Evolutionary conservation across 2,797 vertebrate species (phyloP), one percentile per base, ranked within the genome.

Genomic region (Crenichthys baileyi): DNA sequence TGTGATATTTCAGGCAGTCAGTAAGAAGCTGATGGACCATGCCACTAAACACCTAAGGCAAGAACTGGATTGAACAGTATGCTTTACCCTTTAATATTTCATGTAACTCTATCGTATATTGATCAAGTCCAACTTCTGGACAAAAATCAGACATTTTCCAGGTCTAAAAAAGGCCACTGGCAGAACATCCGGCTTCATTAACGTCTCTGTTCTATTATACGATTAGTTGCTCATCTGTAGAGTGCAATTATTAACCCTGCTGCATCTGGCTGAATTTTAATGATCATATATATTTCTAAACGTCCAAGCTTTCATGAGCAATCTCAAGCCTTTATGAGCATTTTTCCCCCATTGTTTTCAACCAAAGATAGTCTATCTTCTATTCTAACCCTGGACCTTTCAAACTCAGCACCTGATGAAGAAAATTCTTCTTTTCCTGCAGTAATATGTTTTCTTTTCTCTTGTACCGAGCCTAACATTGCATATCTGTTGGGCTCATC

Each of bases 101-200:
- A 22, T 44, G 39, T 68, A n/a, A n/a, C 41, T 44, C 65, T n/a
- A 22, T 39, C 44, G 22, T 44, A 41, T 44, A 68, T 68, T 44
- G 39, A 68, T 68, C 39, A 68, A 68, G 22, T 44, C 65, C 39
- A 68, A 44, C 65, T 41, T 68, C 39, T 39, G 24, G 65, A 68
- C 22, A 44, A 15, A 44, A 68, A 68, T n/a, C 65, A 44, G 39
- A 68, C 22, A 44, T 39, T 68, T 68, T 68, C 39, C 65, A 68
- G 65, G 39, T 68, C 7, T 44, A 22, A 13, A 41, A 68, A 44
- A 68, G 11, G 65, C 65, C 65, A 13, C 22, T 68, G 65, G 65
- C 63, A 67, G 63, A 41, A 67, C 65, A 44, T 68, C 2, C 11
- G 8, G 63, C 20, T 67, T 67, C 63, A 67, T 68, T 68, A 68